Percentiles rank a stretch among this genome's conserved stretches.
Evolutionary conservation across 2,797 vertebrate species (phyloP).

Genomic region (Mus spretus): DNA sequence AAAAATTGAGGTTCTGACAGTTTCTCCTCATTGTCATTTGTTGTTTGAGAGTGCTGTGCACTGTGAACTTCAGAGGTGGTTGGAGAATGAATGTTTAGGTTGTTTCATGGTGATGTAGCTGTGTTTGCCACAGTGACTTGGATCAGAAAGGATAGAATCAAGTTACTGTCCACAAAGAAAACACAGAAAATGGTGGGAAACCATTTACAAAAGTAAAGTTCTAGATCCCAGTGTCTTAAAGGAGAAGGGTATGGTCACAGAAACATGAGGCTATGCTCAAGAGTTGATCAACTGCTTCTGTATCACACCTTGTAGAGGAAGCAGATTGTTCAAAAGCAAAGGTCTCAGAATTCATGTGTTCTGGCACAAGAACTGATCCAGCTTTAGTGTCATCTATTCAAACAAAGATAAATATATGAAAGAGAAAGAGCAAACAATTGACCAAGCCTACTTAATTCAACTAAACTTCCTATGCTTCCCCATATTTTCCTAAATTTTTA

Average conservation of each 20-base stretch:
- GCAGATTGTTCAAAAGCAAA: constrained; percentile 74
- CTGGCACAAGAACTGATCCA: constrained; percentile 1
- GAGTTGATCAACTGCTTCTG: constrained; percentile 48
- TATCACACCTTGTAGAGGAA: constrained; percentile 45
- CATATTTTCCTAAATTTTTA: neutral
- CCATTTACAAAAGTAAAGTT: neutral
- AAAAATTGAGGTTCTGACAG: constrained; percentile 19
- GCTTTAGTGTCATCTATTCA: constrained; percentile 73
- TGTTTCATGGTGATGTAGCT: neutral
- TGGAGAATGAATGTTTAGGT: constrained; percentile 30
- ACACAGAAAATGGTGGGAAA: constrained; percentile 44
- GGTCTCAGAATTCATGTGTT: constrained; percentile 74
- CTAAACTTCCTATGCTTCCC: constrained; percentile 61
- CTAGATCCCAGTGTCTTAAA: constrained; percentile 57
- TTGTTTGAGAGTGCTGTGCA: neutral
- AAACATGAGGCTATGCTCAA: neutral
- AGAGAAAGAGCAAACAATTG: constrained; percentile 76
- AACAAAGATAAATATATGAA: constrained; percentile 77
- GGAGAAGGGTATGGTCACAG: constrained; percentile 61
- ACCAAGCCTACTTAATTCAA: constrained; percentile 75
- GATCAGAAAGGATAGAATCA: neutral
- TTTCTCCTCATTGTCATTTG: neutral
- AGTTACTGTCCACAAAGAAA: constrained; percentile 50
- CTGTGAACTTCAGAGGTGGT: neutral
- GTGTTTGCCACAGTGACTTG: neutral